phyloP scores from a whole-genome alignment of 2,888 invertebrate genomes.

The Rotaria magnacalcarata region DNA sequence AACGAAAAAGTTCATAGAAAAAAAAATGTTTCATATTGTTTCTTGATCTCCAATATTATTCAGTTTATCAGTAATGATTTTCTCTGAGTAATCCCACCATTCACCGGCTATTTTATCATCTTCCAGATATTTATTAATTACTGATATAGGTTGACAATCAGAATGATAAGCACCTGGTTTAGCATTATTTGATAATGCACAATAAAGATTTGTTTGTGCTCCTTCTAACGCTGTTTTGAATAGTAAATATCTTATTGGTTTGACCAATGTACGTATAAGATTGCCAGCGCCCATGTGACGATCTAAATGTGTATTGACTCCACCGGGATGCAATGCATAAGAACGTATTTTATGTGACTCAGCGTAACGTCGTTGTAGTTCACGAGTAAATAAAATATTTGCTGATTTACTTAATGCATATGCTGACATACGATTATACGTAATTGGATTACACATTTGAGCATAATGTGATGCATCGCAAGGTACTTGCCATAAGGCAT shows the following conservation, averaged over 20 bases:
- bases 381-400: neutral
- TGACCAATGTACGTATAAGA: neutral
- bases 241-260: neutral
- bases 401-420: neutral
- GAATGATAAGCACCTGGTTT: neutral
- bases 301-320: neutral
- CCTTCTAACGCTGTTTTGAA: neutral
- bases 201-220: neutral
- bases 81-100: constrained; percentile 26
- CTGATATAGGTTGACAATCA: neutral
- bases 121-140: neutral
- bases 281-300: neutral
- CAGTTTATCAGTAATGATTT: neutral
- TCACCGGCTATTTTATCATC: neutral
- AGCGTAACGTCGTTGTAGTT: neutral
- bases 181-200: neutral
- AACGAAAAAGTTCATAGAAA: no score
- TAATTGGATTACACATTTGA: neutral
- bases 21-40: no score
- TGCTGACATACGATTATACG: neutral
- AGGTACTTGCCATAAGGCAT: neutral
- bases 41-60: neutral
- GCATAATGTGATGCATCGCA: neutral
- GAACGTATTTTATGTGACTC: neutral
- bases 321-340: neutral